A percentile compares a stretch with the other conserved stretches of the same genome.
Conservation (phyloP, 2,113 vertebrate genomes). For the Piprites chloris region DNA sequence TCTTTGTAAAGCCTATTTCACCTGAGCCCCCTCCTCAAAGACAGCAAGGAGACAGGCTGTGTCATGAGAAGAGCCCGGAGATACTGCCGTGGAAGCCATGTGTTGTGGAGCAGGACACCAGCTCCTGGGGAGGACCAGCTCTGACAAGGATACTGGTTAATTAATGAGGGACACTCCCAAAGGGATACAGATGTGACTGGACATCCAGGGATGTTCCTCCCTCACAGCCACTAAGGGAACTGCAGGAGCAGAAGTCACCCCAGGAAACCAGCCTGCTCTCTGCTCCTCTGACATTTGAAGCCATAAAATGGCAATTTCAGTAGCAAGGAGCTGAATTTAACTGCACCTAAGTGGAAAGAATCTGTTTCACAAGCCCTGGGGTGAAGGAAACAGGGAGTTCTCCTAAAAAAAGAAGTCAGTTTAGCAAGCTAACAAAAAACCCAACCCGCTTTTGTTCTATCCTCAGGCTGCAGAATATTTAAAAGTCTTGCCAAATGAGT, state of each 20-base stretch:
- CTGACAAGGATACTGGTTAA: fast-evolving
- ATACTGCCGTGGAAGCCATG: not conserved
- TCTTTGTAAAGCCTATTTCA: not conserved
- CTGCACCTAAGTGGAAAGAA: not conserved
- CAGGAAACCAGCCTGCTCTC: not conserved
- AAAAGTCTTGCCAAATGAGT: not conserved
- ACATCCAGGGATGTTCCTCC: not conserved
- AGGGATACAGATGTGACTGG: not conserved
- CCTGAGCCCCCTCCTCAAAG: not conserved
- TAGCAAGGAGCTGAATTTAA: not conserved
- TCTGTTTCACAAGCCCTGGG: not conserved
- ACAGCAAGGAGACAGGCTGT: not conserved
- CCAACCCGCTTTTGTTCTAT: not conserved
- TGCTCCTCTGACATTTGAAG: not conserved
- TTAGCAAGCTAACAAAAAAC: not conserved
- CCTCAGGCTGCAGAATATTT: not conserved
- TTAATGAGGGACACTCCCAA: not conserved
- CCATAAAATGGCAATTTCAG: not conserved
- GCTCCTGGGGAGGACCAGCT: not conserved
- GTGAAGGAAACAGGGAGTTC: not conserved
- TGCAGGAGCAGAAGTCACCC: not conserved
- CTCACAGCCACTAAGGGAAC: not conserved
- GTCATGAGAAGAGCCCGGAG: not conserved
- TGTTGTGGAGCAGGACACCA: not conserved
- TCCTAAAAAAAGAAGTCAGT: not conserved